Evolutionary conservation across 2,888 invertebrate species (phyloP).

Genomic region (Ptychoptera albimana): DNA sequence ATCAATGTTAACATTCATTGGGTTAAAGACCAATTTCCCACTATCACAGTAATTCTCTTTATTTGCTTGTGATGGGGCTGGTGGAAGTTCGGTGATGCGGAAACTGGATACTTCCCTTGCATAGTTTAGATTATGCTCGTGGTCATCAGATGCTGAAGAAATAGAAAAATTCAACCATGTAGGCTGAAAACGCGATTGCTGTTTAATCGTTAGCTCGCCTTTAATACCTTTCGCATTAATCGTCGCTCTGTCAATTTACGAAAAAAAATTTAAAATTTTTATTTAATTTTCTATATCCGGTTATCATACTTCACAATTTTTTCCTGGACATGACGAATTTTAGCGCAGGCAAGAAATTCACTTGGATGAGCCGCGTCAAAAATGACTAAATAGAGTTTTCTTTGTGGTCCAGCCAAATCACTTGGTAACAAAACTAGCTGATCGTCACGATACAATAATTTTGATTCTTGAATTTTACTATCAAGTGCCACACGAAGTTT

Average conservation of each 20-base stretch:
- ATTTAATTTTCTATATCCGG: not conserved
- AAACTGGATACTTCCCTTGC: slow-evolving; percentile 57
- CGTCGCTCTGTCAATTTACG: slow-evolving; percentile 37
- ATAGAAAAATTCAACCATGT: slow-evolving; percentile 62
- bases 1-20: slow-evolving; percentile 40
- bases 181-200: slow-evolving; percentile 70
- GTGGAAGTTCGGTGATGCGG: slow-evolving; percentile 54
- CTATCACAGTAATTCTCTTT: slow-evolving; percentile 43
- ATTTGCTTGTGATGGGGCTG: slow-evolving; percentile 35
- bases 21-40: slow-evolving; percentile 64
- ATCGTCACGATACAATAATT: slow-evolving; percentile 47
- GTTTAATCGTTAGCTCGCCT: slow-evolving; percentile 61
- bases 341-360: slow-evolving; percentile 68
- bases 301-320: slow-evolving; percentile 50
- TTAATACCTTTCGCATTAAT: slow-evolving; percentile 64
- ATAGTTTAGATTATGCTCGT: slow-evolving; percentile 55
- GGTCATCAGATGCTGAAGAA: slow-evolving; percentile 43
- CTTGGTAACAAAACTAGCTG: slow-evolving; percentile 52
- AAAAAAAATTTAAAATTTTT: not conserved
- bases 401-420: slow-evolving; percentile 57
- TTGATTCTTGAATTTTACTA: slow-evolving; percentile 34
- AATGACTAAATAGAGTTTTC: slow-evolving; percentile 65
- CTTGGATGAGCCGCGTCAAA: slow-evolving; percentile 62
- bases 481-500: slow-evolving; percentile 54
- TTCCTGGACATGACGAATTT: slow-evolving; percentile 50